Conservation (phyloP, 1,140 invertebrate species). For the Wasmannia auropunctata region DNA sequence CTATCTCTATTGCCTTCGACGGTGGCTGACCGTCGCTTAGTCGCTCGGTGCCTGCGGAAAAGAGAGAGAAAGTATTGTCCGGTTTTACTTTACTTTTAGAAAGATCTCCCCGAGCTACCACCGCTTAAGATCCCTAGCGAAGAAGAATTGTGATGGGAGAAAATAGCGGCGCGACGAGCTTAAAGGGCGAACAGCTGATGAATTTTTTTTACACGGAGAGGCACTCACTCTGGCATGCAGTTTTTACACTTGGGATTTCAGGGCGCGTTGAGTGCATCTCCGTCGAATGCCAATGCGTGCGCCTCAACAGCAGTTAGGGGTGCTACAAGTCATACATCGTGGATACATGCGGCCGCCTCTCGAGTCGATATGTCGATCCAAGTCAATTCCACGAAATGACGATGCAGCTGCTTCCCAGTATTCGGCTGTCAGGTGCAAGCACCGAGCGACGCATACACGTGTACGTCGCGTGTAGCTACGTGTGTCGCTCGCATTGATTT, state of each 20-base stretch:
- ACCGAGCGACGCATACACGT: slow-evolving; percentile 20
- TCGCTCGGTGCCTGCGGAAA: neutral
- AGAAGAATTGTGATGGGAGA: neutral
- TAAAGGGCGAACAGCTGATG: neutral
- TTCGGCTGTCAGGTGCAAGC: slow-evolving; percentile 51
- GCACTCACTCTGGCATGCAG: neutral
- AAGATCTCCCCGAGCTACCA: neutral
- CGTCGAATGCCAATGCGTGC: neutral
- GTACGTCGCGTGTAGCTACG: slow-evolving; percentile 52
- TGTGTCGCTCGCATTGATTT: slow-evolving; percentile 52
- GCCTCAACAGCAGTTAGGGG: neutral
- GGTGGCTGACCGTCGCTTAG: neutral
- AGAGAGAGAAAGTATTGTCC: neutral
- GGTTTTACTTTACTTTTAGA: slow-evolving; percentile 21
- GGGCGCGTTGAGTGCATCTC: neutral
- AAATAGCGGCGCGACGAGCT: neutral
- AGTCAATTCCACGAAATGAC: slow-evolving; percentile 58
- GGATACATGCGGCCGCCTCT: slow-evolving; percentile 24
- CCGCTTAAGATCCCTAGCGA: neutral
- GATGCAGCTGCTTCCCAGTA: slow-evolving; percentile 48
- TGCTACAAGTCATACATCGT: slow-evolving; percentile 21
- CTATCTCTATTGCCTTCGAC: neutral
- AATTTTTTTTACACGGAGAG: neutral
- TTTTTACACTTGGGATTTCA: slow-evolving; percentile 13
- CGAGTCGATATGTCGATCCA: slow-evolving; percentile 56